These are phyloP conservation scores for Argentina silus DNA, from an alignment of 2,797 vertebrate genomes.

Conservation along the genomic window DNA sequence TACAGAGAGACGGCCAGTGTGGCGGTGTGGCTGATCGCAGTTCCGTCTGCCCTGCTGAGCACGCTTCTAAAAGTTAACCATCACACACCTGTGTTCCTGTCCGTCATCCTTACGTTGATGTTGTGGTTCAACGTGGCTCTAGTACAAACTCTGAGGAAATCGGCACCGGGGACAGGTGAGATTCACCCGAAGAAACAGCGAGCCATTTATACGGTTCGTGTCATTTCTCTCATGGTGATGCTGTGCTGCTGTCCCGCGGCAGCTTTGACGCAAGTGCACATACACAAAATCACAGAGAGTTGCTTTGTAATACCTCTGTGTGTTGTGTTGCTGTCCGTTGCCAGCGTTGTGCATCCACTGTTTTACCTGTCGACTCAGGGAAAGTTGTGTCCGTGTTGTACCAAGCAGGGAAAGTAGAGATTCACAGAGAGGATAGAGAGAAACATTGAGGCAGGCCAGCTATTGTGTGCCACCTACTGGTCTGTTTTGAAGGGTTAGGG, in stretches of 20 bases:
- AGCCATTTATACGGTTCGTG: slow-evolving; percentile 23
- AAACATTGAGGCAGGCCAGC: too few species aligned
- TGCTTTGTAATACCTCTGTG: neutral
- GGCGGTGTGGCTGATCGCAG: slow-evolving; percentile 29
- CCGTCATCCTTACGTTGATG: neutral
- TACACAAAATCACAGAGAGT: neutral
- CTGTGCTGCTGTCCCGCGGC: slow-evolving; percentile 29
- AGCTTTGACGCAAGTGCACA: neutral
- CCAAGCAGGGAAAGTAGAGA: neutral
- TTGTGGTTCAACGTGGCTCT: slow-evolving; percentile 9
- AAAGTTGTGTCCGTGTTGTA: neutral
- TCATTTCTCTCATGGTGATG: neutral
- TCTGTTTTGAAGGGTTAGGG: too few species aligned
- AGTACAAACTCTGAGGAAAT: slow-evolving; percentile 16
- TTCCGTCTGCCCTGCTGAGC: fast-evolving
- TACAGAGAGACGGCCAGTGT: slow-evolving; percentile 36
- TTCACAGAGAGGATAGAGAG: neutral
- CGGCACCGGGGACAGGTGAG: slow-evolving; percentile 18
- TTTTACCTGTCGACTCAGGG: neutral
- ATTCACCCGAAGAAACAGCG: slow-evolving; percentile 44
- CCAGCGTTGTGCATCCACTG: neutral
- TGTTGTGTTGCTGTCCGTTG: neutral
- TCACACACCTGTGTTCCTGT: neutral
- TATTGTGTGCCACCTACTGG: too few species aligned
- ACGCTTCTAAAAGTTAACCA: neutral